Percentiles rank a stretch among this genome's conserved stretches.
phyloP scores from a whole-genome alignment of 2,888 invertebrate genomes.

The Eupsilia transversa region DNA sequence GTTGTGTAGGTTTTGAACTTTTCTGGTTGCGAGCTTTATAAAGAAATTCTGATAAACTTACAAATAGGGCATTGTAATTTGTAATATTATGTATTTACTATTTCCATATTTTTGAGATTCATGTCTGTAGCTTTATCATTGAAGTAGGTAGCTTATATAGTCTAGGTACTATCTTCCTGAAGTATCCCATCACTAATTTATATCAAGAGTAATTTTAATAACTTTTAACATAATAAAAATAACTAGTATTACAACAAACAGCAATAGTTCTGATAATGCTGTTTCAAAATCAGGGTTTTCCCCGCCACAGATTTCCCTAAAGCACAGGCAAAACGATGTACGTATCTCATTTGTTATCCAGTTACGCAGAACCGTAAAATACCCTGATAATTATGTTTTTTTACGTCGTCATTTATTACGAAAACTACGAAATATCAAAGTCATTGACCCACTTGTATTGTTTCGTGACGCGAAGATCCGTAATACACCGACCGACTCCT shows the following conservation, averaged over 20 bases:
- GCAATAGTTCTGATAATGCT: background rate
- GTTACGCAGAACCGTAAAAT: constrained; percentile 11
- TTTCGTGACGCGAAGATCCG: constrained; percentile 62
- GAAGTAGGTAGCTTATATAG: too few relatives aligned
- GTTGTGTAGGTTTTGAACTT: too few relatives aligned
- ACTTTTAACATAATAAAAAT: background rate
- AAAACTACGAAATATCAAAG: constrained; percentile 49
- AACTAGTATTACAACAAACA: too few relatives aligned
- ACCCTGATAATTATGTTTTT: constrained; percentile 1
- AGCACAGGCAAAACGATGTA: constrained; percentile 1
- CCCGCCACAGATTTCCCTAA: background rate
- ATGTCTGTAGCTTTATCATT: background rate
- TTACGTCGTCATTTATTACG: constrained; percentile 23
- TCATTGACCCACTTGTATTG: constrained; percentile 64
- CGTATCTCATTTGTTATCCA: background rate
- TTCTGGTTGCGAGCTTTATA: too few relatives aligned
- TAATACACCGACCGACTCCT: constrained; percentile 54
- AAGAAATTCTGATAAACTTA: too few relatives aligned
- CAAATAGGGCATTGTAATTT: background rate
- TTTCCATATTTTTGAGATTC: too few relatives aligned
- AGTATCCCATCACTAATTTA: background rate
- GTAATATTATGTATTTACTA: too few relatives aligned
- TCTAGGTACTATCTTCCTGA: too few relatives aligned
- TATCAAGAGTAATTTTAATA: background rate
- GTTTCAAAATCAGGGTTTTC: background rate